A percentile compares a stretch with the other conserved stretches of the same genome.
Conservation (phyloP, 2,797 vertebrate genomes). For the Channa striata region DNA sequence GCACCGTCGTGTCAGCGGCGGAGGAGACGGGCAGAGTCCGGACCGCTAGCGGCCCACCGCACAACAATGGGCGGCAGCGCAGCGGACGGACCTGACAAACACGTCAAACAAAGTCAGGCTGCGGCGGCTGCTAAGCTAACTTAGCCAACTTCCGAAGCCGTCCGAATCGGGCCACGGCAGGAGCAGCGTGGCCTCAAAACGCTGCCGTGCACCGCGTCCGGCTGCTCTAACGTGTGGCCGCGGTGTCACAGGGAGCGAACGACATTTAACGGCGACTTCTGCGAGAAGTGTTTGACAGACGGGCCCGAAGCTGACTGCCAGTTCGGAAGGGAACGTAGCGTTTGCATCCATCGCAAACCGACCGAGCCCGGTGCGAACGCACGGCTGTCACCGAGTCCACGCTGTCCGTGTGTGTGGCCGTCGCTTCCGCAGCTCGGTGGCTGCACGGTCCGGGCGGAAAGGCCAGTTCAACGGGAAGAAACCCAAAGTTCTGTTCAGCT, state of each 20-base stretch:
- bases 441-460: background rate
- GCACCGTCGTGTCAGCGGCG: background rate
- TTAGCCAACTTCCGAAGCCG: slow-evolving; percentile 45
- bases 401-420: background rate
- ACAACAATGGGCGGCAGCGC: slow-evolving; percentile 65
- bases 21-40: rapidly evolving
- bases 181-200: background rate
- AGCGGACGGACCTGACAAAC: slow-evolving; percentile 78
- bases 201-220: rapidly evolving
- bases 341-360: slow-evolving; percentile 33
- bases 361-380: slow-evolving; percentile 2
- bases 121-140: slow-evolving; percentile 50
- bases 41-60: background rate
- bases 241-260: slow-evolving; percentile 19
- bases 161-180: slow-evolving; percentile 6
- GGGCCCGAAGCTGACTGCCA: slow-evolving; percentile 60
- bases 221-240: background rate
- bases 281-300: slow-evolving; percentile 63
- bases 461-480: background rate
- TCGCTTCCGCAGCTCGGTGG: background rate
- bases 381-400: background rate
- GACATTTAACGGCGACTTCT: background rate
- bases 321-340: slow-evolving; percentile 28
- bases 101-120: slow-evolving; percentile 79
- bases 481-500: slow-evolving; percentile 66